Percentiles rank a stretch among this genome's conserved stretches.
These are phyloP conservation scores for Micromesistius poutassou DNA, from an alignment of 2,797 vertebrate genomes.

Conservation along the genomic window DNA sequence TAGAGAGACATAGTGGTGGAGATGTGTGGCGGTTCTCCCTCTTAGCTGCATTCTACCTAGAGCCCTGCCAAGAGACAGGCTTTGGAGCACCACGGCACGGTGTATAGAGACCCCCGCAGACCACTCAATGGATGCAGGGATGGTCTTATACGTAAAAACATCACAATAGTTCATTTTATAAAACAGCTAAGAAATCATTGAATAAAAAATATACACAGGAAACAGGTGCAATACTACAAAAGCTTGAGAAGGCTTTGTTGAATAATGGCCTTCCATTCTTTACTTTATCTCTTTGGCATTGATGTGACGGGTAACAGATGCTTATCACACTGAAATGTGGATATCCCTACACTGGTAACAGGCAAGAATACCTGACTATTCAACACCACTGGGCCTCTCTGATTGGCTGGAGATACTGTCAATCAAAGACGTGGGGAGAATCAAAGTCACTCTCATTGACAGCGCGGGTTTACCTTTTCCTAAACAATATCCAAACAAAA, in stretches of 20 bases:
- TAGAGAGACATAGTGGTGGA: conserved; percentile 20
- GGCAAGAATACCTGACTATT: background rate
- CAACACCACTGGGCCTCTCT: background rate
- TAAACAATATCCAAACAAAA: background rate
- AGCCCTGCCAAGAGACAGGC: conserved; percentile 21
- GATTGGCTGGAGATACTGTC: background rate
- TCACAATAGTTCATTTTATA: conserved; percentile 9
- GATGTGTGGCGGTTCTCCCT: conserved; percentile 40
- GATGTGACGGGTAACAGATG: background rate
- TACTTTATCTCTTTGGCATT: background rate
- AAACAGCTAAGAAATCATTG: background rate
- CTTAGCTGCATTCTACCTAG: conserved; percentile 46
- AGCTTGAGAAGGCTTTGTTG: conserved; percentile 2
- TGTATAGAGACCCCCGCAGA: background rate
- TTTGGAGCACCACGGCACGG: background rate
- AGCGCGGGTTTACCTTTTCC: background rate
- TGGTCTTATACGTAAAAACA: conserved; percentile 18
- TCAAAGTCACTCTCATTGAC: background rate
- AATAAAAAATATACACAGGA: background rate
- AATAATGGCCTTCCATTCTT: background rate
- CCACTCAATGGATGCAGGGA: background rate
- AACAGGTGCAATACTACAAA: conserved; percentile 15
- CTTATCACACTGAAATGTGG: background rate
- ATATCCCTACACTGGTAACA: background rate
- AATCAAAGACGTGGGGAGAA: background rate